A percentile compares a stretch with the other conserved stretches of the same genome.
Evolutionary conservation across 2,797 vertebrate genomes (phyloP).

Genomic region (Lepus townsendii): DNA sequence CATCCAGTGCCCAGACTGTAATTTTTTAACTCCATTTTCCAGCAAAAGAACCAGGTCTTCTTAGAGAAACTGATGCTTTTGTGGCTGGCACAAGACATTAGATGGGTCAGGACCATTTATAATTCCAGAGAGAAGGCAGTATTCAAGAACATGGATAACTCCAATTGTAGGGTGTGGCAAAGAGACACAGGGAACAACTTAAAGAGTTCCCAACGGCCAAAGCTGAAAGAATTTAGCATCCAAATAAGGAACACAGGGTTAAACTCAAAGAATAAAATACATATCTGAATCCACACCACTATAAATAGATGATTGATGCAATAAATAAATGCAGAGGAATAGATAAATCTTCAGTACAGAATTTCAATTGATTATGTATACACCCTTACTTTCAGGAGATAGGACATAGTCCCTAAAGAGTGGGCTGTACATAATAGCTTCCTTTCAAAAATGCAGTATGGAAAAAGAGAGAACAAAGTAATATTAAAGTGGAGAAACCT

Average conservation of each 20-base stretch:
- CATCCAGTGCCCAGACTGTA: neutral
- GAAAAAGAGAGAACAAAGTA: neutral
- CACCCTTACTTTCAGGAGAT: neutral
- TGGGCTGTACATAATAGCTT: neutral
- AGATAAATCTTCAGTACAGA: neutral
- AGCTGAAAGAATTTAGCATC: neutral
- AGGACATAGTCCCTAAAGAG: neutral
- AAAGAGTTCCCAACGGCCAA: neutral
- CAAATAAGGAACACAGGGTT: neutral
- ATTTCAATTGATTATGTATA: neutral
- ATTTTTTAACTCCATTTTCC: neutral
- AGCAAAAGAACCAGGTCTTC: neutral
- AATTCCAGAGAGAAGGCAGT: neutral
- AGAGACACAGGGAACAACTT: neutral
- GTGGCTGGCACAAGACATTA: neutral
- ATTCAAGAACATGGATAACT: neutral
- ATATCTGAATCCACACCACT: neutral
- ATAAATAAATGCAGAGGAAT: neutral
- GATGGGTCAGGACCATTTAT: neutral
- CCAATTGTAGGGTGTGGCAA: neutral
- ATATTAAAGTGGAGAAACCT: neutral
- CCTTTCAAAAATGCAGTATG: neutral
- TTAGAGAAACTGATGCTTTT: neutral
- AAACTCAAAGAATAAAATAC: conserved; percentile 33
- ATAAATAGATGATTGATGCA: neutral